Percentiles rank a stretch among this genome's conserved stretches.
Conservation (phyloP, 2,797 vertebrate genomes). For the Chelmon rostratus region DNA sequence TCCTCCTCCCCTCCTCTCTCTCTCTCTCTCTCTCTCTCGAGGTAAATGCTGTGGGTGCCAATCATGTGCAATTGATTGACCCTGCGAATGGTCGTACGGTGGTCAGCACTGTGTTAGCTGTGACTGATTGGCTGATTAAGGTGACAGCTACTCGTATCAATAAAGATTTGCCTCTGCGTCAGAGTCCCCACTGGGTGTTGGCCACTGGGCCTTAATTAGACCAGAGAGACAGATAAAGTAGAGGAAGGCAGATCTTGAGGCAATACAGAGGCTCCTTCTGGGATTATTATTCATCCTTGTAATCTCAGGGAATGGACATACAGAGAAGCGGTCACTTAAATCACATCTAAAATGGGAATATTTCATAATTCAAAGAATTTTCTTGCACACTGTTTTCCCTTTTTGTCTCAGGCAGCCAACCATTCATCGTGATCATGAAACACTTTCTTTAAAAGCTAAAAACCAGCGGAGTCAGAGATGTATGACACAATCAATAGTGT, state of each 20-base stretch:
- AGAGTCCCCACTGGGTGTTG: slow-evolving; percentile 46
- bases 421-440: slow-evolving; percentile 11
- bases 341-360: neutral
- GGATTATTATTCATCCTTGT: slow-evolving; percentile 25
- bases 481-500: slow-evolving; percentile 8
- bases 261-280: slow-evolving; percentile 20
- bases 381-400: neutral
- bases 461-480: slow-evolving; percentile 6
- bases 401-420: neutral
- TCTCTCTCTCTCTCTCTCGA: slow-evolving; percentile 34
- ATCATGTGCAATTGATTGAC: slow-evolving; percentile 78
- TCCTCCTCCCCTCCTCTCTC: slow-evolving; percentile 11
- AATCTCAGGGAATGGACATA: slow-evolving; percentile 6
- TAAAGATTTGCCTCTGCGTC: slow-evolving; percentile 70
- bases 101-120: slow-evolving; percentile 53
- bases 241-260: slow-evolving; percentile 24
- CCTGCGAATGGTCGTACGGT: slow-evolving; percentile 63
- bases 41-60: slow-evolving; percentile 71
- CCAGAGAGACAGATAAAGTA: slow-evolving; percentile 32
- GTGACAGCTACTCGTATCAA: slow-evolving; percentile 74
- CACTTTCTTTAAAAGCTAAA: neutral
- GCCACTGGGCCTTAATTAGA: slow-evolving; percentile 61
- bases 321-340: slow-evolving; percentile 8
- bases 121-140: slow-evolving; percentile 77
- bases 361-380: neutral